Conservation (phyloP, 2,113 vertebrate genomes). For the Lucifuga dentata region DNA sequence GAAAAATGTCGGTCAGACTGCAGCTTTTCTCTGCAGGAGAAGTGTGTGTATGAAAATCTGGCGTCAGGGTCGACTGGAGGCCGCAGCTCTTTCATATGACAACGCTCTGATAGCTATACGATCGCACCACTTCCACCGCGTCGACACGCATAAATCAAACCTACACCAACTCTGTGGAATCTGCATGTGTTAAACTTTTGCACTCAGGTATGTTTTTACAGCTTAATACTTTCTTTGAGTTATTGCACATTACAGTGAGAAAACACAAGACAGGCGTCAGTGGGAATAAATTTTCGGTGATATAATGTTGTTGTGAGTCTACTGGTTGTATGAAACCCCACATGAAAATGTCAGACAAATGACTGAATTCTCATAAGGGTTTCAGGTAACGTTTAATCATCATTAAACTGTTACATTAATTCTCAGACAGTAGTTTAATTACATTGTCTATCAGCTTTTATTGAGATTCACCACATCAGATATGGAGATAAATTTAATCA, state of each 20-base stretch:
- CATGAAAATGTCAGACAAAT: no score
- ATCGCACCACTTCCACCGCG: neutral
- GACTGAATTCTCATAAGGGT: no score
- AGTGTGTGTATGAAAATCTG: no score
- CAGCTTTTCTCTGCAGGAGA: no score
- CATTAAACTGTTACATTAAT: no score
- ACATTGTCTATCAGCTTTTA: no score
- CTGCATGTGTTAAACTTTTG: neutral
- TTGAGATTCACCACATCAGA: no score
- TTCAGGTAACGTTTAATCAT: no score
- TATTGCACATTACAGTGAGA: slow-evolving; percentile 10
- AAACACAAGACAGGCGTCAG: neutral
- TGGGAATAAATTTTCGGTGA: neutral
- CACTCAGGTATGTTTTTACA: slow-evolving; percentile 16
- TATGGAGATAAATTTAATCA: no score
- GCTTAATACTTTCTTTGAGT: neutral
- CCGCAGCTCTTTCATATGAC: neutral
- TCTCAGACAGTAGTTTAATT: no score
- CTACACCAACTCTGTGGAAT: neutral
- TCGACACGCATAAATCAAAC: neutral
- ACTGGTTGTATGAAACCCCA: slow-evolving; percentile 1
- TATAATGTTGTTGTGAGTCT: neutral
- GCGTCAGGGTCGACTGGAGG: no score
- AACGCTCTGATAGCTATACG: neutral
- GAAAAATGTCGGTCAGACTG: no score